Percentiles rank a stretch among this genome's conserved stretches.
Evolutionary conservation across 1,140 invertebrate genomes (phyloP).

Genomic region (Drosophila novamexicana): DNA sequence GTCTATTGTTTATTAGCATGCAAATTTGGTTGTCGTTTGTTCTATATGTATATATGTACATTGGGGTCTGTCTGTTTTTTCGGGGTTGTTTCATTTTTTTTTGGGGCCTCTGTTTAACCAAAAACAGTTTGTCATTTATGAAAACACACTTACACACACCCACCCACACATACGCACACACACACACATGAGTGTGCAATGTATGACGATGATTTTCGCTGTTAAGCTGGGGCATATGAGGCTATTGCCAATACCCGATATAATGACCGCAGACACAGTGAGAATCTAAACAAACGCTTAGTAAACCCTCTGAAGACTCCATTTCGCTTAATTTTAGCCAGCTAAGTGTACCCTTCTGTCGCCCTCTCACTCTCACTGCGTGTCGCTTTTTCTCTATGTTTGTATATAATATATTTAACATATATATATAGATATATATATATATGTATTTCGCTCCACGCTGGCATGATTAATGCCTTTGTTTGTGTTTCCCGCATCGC

Average conservation of each 20-base stretch:
- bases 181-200: constrained; percentile 8
- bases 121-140: constrained; percentile 68
- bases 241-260: too few species aligned
- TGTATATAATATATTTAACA: not conserved
- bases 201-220: constrained; percentile 49
- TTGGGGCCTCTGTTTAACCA: constrained; percentile 44
- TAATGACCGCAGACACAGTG: not conserved
- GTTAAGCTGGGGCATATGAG: constrained; percentile 46
- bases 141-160: constrained; percentile 40
- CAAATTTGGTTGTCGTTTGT: constrained; percentile 32
- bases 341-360: not conserved
- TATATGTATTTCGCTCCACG: constrained; percentile 38
- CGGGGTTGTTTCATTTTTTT: constrained; percentile 31
- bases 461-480: constrained; percentile 79
- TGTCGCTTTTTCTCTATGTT: constrained; percentile 7
- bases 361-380: constrained; percentile 11
- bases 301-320: constrained; percentile 30
- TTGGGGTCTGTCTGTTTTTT: not conserved
- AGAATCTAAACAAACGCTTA: constrained; percentile 41
- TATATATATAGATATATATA: constrained; percentile 5
- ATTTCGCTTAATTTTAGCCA: constrained; percentile 10
- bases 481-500: constrained; percentile 73
- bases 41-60: constrained; percentile 11
- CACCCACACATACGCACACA: constrained; percentile 7
- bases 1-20: constrained; percentile 4